Conservation (phyloP, 2,888 invertebrate species). For the Diaphora mendica region DNA sequence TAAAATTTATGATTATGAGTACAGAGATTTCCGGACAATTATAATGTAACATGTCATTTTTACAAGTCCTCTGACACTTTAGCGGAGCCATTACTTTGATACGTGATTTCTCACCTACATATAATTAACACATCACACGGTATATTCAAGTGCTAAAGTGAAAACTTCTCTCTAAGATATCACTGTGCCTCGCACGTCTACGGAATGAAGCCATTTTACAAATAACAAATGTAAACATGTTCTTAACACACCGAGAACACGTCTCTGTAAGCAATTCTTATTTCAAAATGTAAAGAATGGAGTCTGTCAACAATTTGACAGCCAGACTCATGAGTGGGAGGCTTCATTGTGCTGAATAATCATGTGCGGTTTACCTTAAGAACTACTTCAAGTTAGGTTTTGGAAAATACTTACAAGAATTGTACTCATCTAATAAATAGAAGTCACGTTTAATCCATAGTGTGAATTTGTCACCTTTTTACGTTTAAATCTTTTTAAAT, state of each 20-base stretch:
- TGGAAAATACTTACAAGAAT: background rate
- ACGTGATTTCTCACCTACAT: background rate
- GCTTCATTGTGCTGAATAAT: slow-evolving; percentile 18
- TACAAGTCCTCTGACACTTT: background rate
- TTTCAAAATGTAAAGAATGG: slow-evolving; percentile 48
- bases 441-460: background rate
- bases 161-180: slow-evolving; percentile 37
- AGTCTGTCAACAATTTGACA: slow-evolving; percentile 51
- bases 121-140: background rate
- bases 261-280: slow-evolving; percentile 44
- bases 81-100: background rate
- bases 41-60: slow-evolving; percentile 6
- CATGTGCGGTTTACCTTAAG: slow-evolving; percentile 2
- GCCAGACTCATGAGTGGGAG: slow-evolving; percentile 28
- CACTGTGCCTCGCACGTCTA: slow-evolving; percentile 28
- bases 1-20: too few species aligned
- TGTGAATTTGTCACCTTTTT: background rate
- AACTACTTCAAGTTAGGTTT: background rate
- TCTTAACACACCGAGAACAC: slow-evolving; percentile 30
- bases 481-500: background rate
- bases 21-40: slow-evolving; percentile 5
- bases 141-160: slow-evolving; percentile 13
- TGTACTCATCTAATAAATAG: background rate
- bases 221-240: slow-evolving; percentile 35
- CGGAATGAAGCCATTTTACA: slow-evolving; percentile 36